Evolutionary conservation across 2,797 vertebrate species (phyloP).

Genomic region (Enteromius treurensis): DNA sequence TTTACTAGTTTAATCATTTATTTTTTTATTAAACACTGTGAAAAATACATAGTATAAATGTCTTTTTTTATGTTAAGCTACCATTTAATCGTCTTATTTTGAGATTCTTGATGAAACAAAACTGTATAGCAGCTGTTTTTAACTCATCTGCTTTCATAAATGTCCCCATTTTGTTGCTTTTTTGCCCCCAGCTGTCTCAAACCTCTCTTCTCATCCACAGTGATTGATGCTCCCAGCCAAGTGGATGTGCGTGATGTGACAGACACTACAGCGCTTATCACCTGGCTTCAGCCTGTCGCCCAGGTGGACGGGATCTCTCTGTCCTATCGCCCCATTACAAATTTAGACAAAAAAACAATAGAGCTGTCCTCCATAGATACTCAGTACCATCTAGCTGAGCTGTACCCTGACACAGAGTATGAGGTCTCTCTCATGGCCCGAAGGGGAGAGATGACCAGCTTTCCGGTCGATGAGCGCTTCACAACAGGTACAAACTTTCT

Average conservation of each 20-base stretch:
- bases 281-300: slow-evolving; percentile 92
- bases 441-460: slow-evolving; percentile 82
- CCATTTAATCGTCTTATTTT: background rate
- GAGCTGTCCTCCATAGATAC: slow-evolving; percentile 86
- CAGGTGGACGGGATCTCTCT: slow-evolving; percentile 86
- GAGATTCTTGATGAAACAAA: background rate
- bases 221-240: slow-evolving; percentile 90
- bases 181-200: background rate
- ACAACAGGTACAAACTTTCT: slow-evolving; percentile 82
- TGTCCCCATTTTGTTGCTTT: background rate
- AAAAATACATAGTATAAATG: background rate
- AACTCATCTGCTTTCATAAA: slow-evolving; percentile 1
- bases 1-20: background rate
- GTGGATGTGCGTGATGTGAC: slow-evolving; percentile 90
- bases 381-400: slow-evolving; percentile 88
- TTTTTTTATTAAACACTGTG: background rate
- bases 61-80: background rate
- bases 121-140: slow-evolving; percentile 12
- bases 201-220: slow-evolving; percentile 67
- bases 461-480: slow-evolving; percentile 84
- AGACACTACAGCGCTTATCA: slow-evolving; percentile 90
- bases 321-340: slow-evolving; percentile 82
- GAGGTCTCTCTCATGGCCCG: slow-evolving; percentile 86
- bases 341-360: slow-evolving; percentile 80
- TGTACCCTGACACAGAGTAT: slow-evolving; percentile 90